Evolutionary conservation across 2,113 vertebrate genomes (phyloP).

Genomic region (Varanus salvator): DNA sequence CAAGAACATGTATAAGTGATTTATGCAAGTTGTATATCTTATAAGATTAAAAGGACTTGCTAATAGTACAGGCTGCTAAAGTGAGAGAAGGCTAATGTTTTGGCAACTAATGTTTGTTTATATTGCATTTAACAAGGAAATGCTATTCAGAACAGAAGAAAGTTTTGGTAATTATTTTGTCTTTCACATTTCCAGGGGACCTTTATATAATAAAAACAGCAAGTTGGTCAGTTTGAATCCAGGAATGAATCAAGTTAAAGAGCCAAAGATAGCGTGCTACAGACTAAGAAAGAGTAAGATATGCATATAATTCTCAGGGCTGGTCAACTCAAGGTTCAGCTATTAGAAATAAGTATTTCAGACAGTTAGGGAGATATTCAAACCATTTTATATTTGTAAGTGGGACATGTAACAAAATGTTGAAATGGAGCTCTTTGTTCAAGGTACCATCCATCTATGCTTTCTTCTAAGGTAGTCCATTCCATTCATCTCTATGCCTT

Average conservation of each 20-base stretch:
- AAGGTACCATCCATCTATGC: neutral
- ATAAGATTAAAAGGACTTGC: neutral
- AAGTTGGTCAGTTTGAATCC: no score
- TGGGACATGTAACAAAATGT: neutral
- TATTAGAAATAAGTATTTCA: neutral
- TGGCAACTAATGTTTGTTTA: neutral
- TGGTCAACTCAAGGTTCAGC: constrained; percentile 8
- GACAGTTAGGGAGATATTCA: no score
- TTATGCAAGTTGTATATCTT: neutral
- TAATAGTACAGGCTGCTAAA: neutral
- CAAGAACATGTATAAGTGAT: neutral
- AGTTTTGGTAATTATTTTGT: neutral
- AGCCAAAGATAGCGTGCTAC: no score
- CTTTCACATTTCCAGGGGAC: neutral
- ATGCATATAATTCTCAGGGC: no score
- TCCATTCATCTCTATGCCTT: no score
- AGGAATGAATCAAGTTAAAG: no score
- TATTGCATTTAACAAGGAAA: neutral
- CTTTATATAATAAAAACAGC: no score
- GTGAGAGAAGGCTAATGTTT: neutral
- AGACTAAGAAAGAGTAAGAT: no score
- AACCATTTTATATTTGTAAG: neutral
- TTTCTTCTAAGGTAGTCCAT: no score
- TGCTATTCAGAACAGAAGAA: neutral
- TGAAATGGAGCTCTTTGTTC: neutral